Conservation (phyloP, 1,140 invertebrate species). For the Drosophila pandora region DNA sequence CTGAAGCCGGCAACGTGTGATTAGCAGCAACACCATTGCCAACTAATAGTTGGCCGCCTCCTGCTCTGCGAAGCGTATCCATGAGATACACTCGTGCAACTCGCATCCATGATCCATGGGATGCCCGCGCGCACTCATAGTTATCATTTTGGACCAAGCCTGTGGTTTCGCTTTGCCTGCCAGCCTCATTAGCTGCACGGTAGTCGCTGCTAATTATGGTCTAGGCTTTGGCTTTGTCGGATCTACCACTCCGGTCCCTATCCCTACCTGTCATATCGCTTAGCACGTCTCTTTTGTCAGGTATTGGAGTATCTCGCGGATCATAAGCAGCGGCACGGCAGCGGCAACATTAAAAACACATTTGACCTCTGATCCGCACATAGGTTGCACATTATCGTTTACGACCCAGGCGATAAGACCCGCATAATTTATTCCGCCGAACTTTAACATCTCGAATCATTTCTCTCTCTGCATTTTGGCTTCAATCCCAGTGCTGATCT, state of each 20-base stretch:
- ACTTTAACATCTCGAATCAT: constrained; percentile 7
- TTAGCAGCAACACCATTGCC: constrained; percentile 68
- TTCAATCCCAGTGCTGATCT: constrained; percentile 30
- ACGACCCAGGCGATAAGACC: constrained; percentile 34
- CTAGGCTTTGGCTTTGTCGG: constrained; percentile 19
- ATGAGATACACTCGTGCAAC: constrained; percentile 13
- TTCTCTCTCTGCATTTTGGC: constrained; percentile 10
- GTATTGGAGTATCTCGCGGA: constrained; percentile 8
- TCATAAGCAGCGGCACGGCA: constrained; percentile 1
- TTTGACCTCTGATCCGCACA: constrained; percentile 34
- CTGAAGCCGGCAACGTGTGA: constrained; percentile 47
- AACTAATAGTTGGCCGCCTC: constrained; percentile 35
- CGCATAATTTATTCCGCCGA: constrained; percentile 28
- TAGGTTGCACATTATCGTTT: constrained; percentile 39
- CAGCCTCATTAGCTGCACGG: constrained; percentile 56
- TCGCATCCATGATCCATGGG: constrained; percentile 6
- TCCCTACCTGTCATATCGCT: constrained; percentile 39
- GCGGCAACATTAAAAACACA: constrained; percentile 50
- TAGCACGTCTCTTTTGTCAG: constrained; percentile 40
- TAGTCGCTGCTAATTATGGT: constrained; percentile 56
- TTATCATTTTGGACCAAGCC: constrained; percentile 20
- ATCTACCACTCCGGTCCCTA: not conserved
- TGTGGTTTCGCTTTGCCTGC: constrained; percentile 23
- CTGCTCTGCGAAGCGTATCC: constrained; percentile 29
- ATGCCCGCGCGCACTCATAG: not conserved